phyloP scores from a whole-genome alignment of 2,797 vertebrate genomes.

The Dendrocincla fuliginosa region DNA sequence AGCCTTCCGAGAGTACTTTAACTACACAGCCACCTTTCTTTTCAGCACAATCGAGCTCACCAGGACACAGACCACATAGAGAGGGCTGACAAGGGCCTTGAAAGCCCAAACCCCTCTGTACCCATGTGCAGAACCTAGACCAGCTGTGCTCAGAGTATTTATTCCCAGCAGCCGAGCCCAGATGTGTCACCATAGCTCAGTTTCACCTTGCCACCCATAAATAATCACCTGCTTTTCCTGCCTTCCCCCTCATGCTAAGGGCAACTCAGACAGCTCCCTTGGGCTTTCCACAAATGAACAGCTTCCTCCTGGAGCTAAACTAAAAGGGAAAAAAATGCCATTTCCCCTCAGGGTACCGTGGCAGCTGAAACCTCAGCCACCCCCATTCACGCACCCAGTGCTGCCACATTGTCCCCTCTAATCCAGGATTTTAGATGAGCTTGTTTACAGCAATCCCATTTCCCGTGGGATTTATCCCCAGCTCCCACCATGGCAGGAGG shows the following conservation, averaged over 20 bases:
- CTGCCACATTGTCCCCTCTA: not conserved
- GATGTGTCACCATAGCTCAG: not conserved
- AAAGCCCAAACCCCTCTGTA: not conserved
- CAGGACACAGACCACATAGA: not conserved
- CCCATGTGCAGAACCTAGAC: not conserved
- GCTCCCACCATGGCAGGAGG: not conserved
- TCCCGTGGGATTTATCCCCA: conserved; percentile 11
- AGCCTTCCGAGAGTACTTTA: not conserved
- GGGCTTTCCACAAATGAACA: not conserved
- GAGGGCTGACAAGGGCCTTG: not conserved
- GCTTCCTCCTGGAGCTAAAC: not conserved
- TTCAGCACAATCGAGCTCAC: not conserved
- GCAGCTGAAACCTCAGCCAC: not conserved
- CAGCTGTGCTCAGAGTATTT: not conserved
- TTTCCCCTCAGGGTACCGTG: not conserved
- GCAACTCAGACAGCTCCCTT: not conserved
- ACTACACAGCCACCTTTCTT: not conserved
- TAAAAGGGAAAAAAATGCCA: fast-evolving
- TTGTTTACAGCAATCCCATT: conserved; percentile 48
- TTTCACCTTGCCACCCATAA: not conserved
- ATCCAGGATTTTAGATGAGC: conserved; percentile 42
- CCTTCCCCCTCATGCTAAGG: not conserved
- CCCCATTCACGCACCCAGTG: not conserved
- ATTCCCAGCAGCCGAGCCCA: not conserved
- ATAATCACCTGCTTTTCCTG: not conserved